Evolutionary conservation across 2,113 vertebrate genomes (phyloP), one percentile per base, ranked within the genome.

Genomic region (Monopterus albus): DNA sequence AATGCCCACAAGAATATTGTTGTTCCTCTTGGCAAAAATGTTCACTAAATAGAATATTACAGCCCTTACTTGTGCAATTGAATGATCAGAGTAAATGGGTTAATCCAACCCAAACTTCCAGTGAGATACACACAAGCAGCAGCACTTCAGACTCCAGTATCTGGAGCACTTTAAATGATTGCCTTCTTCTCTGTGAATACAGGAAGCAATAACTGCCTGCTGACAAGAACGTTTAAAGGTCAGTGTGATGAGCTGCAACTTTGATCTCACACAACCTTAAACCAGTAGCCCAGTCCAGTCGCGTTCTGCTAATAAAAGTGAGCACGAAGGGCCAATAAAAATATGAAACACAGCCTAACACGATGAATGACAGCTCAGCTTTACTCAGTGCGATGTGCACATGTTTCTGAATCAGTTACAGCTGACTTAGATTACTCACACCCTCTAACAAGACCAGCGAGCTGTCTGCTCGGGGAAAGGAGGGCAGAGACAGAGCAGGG

Each of bases 381-480:
- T 45, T 14, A 14, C 29, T 58, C 8, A 13, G 18, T 3, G 1
- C 14, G 26, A 49, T 18, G 15, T 40, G 29, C 50, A 64, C 13
- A 7, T 17, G 63, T 60, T 58, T 57, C 10, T 20, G 38, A 65
- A 65, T 75, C 52, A 28, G 11, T 72, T 78, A 33, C 60, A 72
- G 57, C 6, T 17, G 59, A 61, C 39, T 82, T 67, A 18, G 68
- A 70, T 79, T 77, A 67, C 38, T 75, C 57, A 25, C 46, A 70
- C 61, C 12, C 50, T 72, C 61, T 56, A 26, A 80, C 55, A 39
- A 33, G 42, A 69, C 1, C n/a, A 65, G 35, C 18, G 8, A 9
- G 23, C 51, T 33, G 39, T 59, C 70, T 75, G 67, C 70, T 67
- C 58, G 3, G 55, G 84, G 79, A 81, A 75, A 72, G 49, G 39